A percentile compares a stretch with the other conserved stretches of the same genome.
Conservation (phyloP, 2,888 invertebrate genomes). For the Hypsopygia costalis region DNA sequence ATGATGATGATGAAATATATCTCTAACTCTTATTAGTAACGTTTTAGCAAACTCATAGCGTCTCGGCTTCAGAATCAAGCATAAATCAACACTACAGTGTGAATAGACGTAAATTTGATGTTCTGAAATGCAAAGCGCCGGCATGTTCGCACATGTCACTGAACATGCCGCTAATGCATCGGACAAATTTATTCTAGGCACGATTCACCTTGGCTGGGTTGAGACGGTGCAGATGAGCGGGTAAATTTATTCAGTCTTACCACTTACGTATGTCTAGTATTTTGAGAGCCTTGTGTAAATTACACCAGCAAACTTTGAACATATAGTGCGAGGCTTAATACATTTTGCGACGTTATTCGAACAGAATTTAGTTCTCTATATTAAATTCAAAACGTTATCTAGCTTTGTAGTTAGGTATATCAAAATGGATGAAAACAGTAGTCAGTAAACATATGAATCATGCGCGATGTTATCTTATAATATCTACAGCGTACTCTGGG, state of each 20-base stretch:
- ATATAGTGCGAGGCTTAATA: no score
- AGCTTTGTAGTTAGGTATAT: no score
- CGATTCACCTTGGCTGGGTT: not conserved
- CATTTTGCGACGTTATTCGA: no score
- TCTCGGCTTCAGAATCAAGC: not conserved
- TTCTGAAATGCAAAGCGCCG: not conserved
- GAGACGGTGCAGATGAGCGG: not conserved
- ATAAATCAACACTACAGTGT: not conserved
- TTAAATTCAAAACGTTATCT: no score
- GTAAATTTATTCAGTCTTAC: not conserved
- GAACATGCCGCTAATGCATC: not conserved
- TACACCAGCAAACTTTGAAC: not conserved
- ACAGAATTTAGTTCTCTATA: no score
- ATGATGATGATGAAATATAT: no score
- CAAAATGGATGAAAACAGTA: no score
- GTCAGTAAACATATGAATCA: no score
- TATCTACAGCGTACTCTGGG: no score
- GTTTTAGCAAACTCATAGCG: no score
- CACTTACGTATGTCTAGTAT: not conserved
- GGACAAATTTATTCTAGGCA: slow-evolving; percentile 1
- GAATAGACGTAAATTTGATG: not conserved
- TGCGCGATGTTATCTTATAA: no score
- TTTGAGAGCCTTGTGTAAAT: not conserved
- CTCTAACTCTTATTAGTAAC: no score
- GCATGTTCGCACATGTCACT: not conserved